A percentile compares a stretch with the other conserved stretches of the same genome.
Evolutionary conservation across 2,888 invertebrate species (phyloP).

Genomic region (Ceramica pisi): DNA sequence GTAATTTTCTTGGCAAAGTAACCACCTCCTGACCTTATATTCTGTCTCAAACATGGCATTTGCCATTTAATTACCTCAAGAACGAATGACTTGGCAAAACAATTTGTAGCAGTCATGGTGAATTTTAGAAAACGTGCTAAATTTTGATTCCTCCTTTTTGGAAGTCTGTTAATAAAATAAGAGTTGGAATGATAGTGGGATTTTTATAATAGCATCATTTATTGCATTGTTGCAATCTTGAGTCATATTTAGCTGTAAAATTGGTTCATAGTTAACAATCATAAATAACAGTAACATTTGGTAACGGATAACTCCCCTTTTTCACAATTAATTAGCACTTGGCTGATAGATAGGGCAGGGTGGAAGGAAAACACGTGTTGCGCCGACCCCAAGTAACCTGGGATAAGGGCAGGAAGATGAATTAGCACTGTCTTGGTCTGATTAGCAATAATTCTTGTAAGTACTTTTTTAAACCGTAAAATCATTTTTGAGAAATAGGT

Average conservation of each 20-base stretch:
- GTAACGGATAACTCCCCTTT: too few species aligned
- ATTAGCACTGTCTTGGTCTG: too few species aligned
- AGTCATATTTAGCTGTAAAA: neutral
- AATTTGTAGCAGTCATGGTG: conserved; percentile 49
- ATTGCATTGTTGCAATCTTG: neutral
- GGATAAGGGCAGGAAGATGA: too few species aligned
- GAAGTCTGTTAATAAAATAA: neutral
- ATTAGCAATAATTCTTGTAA: neutral
- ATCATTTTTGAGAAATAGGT: neutral
- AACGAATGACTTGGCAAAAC: conserved; percentile 46
- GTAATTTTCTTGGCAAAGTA: conserved; percentile 42
- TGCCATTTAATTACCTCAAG: conserved; percentile 16
- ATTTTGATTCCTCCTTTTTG: too few species aligned
- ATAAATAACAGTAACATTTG: too few species aligned
- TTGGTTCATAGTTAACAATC: neutral
- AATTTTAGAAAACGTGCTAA: conserved; percentile 12
- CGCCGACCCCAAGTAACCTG: too few species aligned
- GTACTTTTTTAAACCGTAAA: neutral
- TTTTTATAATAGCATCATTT: neutral
- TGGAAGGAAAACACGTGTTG: too few species aligned
- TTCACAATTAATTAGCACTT: too few species aligned
- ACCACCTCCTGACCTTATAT: conserved; percentile 19
- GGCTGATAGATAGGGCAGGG: too few species aligned
- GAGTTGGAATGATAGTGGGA: neutral
- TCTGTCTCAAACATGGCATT: conserved; percentile 35